Base-by-base conservation (phyloP, 2,888 invertebrate species). In the Epistrophe grossulariae region DNA sequence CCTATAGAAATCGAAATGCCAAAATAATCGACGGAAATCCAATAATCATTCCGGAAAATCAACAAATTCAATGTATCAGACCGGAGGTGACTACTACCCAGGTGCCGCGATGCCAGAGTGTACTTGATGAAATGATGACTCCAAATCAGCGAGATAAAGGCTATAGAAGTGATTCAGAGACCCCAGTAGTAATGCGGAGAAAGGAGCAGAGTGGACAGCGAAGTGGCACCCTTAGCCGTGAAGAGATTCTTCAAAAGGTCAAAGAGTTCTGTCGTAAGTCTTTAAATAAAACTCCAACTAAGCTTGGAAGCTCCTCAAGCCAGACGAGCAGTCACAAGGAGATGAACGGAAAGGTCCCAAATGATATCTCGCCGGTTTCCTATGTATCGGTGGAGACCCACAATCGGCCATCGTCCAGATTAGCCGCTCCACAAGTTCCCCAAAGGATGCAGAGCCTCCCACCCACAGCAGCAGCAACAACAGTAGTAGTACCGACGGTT, bases 201-300 rank as follows among this genome's bases (percentile, higher is more conserved):
- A 88, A 90, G 77, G 83, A 90, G 70, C 78, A 78, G 62, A 76
- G 88, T 76, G 74, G 84, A 0, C 89, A 90, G 0, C 90, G 91
- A 28, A 91, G 90, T 10, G 92, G 91, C 0, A 88, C 91, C 0
- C 73, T 92, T 15, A 91, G 91, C 2, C 90, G 92, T 5, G 93
- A 92, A 17, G 93, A 93, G 79, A 92, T 93, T 17, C 89, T 93
- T 4, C 91, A 91, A 52, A 91, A 91, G 89, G 92, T 93, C 0
- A 92, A 92, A 71, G 92, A 93, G 66, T 93, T 93, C 81, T 93
- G 93, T 55, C 91, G 92, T 15, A 92, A 92, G 76, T 93, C 93
- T 9, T 90, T 93, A 28, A 91, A 90, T 73, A 91, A 91, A 70
- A 91, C 92, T 0, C 91, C 92, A 5, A 90, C 90, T 7, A 88